phyloP scores from a whole-genome alignment of 2,797 vertebrate species.

The Microcaecilia unicolor region DNA sequence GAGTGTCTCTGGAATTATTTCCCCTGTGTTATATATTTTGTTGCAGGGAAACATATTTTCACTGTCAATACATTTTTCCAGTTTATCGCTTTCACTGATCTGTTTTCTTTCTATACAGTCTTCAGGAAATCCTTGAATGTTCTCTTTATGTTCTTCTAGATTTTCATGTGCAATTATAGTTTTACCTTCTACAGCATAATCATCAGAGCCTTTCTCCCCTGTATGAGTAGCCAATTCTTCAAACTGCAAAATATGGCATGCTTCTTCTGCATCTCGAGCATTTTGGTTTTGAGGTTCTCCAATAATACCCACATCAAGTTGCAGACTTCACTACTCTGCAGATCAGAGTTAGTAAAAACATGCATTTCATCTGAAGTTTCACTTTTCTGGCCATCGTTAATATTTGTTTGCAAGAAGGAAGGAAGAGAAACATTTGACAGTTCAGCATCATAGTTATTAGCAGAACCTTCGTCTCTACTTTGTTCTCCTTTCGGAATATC shows the following conservation, averaged over 20 bases:
- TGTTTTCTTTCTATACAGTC: slow-evolving; percentile 5
- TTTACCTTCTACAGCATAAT: slow-evolving; percentile 6
- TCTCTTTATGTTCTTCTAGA: slow-evolving; percentile 5
- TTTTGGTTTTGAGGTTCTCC: background rate
- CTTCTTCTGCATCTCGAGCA: slow-evolving; percentile 2
- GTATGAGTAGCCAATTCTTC: too few species aligned
- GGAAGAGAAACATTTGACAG: slow-evolving; percentile 27
- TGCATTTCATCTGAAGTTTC: slow-evolving; percentile 1
- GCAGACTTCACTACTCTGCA: background rate
- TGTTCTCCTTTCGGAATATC: slow-evolving; percentile 10
- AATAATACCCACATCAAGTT: background rate
- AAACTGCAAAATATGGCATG: slow-evolving; percentile 3
- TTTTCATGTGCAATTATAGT: background rate
- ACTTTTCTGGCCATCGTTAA: background rate
- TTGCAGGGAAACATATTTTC: background rate
- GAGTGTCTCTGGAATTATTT: background rate
- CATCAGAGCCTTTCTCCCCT: too few species aligned
- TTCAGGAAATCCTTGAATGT: slow-evolving; percentile 10
- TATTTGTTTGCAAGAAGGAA: slow-evolving; percentile 10
- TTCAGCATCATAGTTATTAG: slow-evolving; percentile 35
- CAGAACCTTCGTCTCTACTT: slow-evolving; percentile 19
- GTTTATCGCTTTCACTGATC: background rate
- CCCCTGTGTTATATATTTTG: slow-evolving; percentile 1
- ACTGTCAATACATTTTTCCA: slow-evolving; percentile 8
- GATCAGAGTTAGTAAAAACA: too few species aligned